Evolutionary conservation across 2,888 invertebrate species (phyloP), one percentile per base, ranked within the genome.

Genomic region (Mellilla xanthometata): DNA sequence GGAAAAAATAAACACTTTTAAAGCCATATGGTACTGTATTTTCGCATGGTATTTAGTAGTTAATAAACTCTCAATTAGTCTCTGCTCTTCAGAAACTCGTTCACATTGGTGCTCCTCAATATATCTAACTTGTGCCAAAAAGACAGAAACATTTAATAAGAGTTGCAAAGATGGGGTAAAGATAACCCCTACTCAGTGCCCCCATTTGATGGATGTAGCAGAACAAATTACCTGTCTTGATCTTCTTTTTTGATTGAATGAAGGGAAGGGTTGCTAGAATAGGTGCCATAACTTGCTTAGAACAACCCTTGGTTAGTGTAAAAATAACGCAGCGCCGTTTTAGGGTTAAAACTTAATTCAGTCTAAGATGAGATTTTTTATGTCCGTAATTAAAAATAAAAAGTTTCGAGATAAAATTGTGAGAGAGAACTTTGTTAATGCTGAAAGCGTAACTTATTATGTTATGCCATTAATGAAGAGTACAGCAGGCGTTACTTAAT

Each of bases 211-310:
- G 53, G 58, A 58, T 58, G 58, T 53, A 49, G 55, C 51, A 48
- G 58, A 58, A 58, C 58, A 55, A 58, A 58, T 58, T 52, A 55
- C 55, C 53, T 55, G 52, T 58, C 53, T 52, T 58, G 54, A 45
- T 39, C 34, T 52, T 51, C 50, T 51, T 55, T 53, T 58, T 54
- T 58, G 58, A 58, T 52, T 50, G 58, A 55, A 55, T 54, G 53
- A 44, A 49, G 28, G 43, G 41, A 58, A 55, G 45, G 58, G 58
- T 58, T 53, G 46, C 49, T 22, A 50, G 39, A 54, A 55, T 52
- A 51, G 54, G 49, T 46, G 39, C 51, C 39, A 48, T 50, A 50
- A 42, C 40, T 42, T 35, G 15, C 36, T 49, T 43, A 38, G 8
- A 38, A 23, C 33, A 42, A 22, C 35, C 50, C 40, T 49, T 49